A percentile compares a stretch with the other conserved stretches of the same genome.
Evolutionary conservation across 1,140 invertebrate genomes (phyloP).

Genomic region (Ips nitidus): DNA sequence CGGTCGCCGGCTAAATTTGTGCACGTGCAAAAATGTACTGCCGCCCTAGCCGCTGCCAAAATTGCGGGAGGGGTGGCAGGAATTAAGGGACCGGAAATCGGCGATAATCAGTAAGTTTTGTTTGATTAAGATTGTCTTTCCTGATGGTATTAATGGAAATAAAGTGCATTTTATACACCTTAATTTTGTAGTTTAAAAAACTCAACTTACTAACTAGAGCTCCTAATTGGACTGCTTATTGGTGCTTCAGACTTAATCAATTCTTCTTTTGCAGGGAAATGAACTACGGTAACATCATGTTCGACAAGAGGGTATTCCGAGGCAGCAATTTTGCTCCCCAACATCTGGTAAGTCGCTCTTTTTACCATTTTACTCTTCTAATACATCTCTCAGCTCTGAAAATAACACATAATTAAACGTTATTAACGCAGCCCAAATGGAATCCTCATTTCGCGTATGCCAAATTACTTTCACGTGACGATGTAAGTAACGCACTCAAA

Average conservation of each 20-base stretch:
- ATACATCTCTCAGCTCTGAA: background rate
- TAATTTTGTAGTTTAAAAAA: too few species aligned
- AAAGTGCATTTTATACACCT: too few species aligned
- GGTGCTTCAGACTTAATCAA: background rate
- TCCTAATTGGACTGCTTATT: too few species aligned
- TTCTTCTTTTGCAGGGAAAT: constrained; percentile 38
- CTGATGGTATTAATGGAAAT: too few species aligned
- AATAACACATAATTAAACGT: background rate
- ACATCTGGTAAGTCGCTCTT: constrained; percentile 24
- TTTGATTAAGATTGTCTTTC: too few species aligned
- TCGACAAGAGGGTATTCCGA: constrained; percentile 77
- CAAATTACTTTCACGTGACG: constrained; percentile 53
- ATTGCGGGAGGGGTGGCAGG: constrained; percentile 41
- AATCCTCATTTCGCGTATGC: constrained; percentile 57
- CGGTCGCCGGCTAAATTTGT: constrained; percentile 26
- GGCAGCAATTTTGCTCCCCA: constrained; percentile 64
- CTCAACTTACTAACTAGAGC: too few species aligned
- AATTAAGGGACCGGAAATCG: constrained; percentile 23
- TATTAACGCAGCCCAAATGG: constrained; percentile 52
- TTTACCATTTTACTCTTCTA: background rate
- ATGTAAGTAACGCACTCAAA: constrained; percentile 37
- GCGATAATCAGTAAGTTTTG: constrained; percentile 17
- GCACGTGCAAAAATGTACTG: constrained; percentile 45
- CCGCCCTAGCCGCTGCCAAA: constrained; percentile 45
- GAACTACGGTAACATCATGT: constrained; percentile 79